These are phyloP conservation scores for Asteroscopus sphinx DNA, from an alignment of 2,888 invertebrate species.

Conservation along the genomic window DNA sequence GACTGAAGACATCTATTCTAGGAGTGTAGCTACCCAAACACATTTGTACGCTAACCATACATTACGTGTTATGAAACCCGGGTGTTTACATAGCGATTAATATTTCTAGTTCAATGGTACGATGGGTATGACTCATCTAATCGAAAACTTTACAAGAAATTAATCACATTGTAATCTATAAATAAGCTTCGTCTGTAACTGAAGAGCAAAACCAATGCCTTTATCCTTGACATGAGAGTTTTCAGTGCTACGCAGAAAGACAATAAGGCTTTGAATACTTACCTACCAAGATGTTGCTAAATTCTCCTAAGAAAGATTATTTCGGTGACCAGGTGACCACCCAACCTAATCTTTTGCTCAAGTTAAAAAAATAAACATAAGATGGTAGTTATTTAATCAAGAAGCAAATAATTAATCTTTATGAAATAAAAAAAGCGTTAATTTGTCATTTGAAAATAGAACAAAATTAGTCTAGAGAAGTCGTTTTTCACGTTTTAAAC, in stretches of 20 bases:
- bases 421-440: not conserved
- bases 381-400: not conserved
- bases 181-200: conserved; percentile 26
- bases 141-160: conserved; percentile 37
- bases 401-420: not conserved
- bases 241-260: conserved; percentile 5
- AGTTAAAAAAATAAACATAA: too few species aligned
- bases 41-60: conserved; percentile 30
- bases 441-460: conserved; percentile 3
- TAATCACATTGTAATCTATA: conserved; percentile 47
- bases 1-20: conserved; percentile 56
- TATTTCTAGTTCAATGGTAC: conserved; percentile 45
- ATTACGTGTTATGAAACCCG: conserved; percentile 46
- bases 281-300: too few species aligned
- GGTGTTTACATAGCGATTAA: conserved; percentile 49
- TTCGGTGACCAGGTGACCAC: too few species aligned
- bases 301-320: too few species aligned
- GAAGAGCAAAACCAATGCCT: conserved; percentile 16
- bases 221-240: not conserved
- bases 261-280: too few species aligned
- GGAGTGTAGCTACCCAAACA: conserved; percentile 43
- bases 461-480: conserved; percentile 1
- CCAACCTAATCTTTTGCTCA: too few species aligned
- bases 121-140: conserved; percentile 52
- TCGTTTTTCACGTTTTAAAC: not conserved